These are phyloP conservation scores for Enteromius afrohamiltoni DNA, from an alignment of 2,797 vertebrate species.

Conservation along the genomic window DNA sequence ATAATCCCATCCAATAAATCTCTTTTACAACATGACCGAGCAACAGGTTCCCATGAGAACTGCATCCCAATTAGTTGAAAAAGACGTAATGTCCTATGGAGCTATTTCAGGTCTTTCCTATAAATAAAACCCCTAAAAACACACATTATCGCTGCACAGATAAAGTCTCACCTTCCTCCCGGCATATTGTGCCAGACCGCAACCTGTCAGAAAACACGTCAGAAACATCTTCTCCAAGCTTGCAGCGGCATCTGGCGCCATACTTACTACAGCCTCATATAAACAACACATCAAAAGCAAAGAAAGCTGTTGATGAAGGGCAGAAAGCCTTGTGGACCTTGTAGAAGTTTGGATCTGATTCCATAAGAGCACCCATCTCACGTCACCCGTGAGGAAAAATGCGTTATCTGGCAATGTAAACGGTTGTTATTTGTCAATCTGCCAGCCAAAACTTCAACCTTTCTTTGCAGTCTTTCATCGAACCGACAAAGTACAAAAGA, in stretches of 20 bases:
- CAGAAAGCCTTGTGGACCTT: neutral
- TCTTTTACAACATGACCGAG: conserved; percentile 40
- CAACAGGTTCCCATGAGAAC: conserved; percentile 38
- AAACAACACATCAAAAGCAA: neutral
- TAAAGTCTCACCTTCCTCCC: neutral
- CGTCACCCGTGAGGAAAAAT: neutral
- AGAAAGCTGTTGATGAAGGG: neutral
- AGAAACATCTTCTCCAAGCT: neutral
- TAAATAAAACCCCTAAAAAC: conserved; percentile 6
- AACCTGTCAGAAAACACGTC: conserved; percentile 5
- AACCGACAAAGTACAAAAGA: neutral
- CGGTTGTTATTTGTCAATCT: conserved; percentile 42
- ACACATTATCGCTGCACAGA: neutral
- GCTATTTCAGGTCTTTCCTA: conserved; percentile 32
- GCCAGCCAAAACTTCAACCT: conserved; percentile 1
- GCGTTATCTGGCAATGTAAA: conserved; percentile 38
- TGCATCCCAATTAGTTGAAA: conserved; percentile 54
- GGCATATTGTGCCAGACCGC: neutral
- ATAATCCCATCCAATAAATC: conserved; percentile 46
- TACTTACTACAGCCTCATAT: neutral
- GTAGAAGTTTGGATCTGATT: neutral
- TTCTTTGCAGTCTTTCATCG: neutral
- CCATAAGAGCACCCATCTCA: neutral
- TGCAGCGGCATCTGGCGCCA: neutral
- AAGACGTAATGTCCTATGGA: conserved; percentile 36